phyloP scores from a whole-genome alignment of 2,113 vertebrate genomes.

The Rhadina sibilatrix region DNA sequence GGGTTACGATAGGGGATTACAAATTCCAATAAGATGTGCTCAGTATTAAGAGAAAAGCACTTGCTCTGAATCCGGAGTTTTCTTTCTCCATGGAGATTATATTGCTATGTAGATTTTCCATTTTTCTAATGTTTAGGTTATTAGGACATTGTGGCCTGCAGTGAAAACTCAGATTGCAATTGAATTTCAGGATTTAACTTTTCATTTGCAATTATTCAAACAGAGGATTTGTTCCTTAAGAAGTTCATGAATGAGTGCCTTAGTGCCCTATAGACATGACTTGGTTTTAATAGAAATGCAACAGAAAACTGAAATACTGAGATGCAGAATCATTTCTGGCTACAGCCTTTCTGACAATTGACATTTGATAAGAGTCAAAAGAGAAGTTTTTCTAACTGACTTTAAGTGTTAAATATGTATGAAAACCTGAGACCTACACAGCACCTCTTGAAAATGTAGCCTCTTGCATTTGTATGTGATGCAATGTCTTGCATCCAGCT shows the following conservation, averaged over 20 bases:
- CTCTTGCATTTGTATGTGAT: background rate
- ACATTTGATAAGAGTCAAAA: background rate
- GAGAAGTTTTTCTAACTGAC: background rate
- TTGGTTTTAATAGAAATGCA: slow-evolving; percentile 9
- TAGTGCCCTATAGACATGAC: background rate
- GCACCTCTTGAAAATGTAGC: background rate
- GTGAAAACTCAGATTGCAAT: slow-evolving; percentile 25
- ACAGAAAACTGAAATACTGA: background rate
- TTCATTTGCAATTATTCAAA: slow-evolving; percentile 39
- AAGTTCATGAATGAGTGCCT: background rate
- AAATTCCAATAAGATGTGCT: slow-evolving; percentile 7
- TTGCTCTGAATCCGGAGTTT: background rate
- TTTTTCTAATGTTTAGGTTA: slow-evolving; percentile 7
- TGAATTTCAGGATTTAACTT: slow-evolving; percentile 25
- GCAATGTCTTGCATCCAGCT: background rate
- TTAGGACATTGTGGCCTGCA: background rate
- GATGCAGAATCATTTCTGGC: background rate
- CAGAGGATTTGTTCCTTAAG: slow-evolving; percentile 18
- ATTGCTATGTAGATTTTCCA: background rate
- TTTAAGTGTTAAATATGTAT: background rate
- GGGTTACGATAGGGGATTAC: background rate
- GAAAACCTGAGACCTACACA: background rate
- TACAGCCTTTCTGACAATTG: background rate
- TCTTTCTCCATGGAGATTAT: background rate
- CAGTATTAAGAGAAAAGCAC: background rate